Evolutionary conservation across 2,797 vertebrate species (phyloP), one percentile per base, ranked within the genome.

Genomic region (Phrynocephalus vlangalii): DNA sequence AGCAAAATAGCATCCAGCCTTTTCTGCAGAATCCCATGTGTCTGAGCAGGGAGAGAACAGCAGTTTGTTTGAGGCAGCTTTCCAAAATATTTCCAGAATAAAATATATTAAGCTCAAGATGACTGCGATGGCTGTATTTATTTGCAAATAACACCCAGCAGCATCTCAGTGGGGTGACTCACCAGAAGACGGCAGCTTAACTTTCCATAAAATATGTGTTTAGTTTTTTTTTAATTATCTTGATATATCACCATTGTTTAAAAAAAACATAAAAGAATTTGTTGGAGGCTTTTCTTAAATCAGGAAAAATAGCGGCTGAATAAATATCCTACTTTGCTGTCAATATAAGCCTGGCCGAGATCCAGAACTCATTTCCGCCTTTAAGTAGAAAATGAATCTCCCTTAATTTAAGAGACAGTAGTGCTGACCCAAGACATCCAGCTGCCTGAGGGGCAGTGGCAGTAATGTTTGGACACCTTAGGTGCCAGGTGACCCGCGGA

Each of bases 251-350:
- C 68, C 20, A 90, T 93, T 82, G 89, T 87, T 94, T 86, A 56
- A 56, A n/a, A 87, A 77, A 84, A 93, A 88, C 52, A 88, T 88
- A 93, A 82, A 38, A 26, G 83, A 76, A 10, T 15, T 87, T 91
- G 88, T 48, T 86, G 28, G 28, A 72, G 44, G 85, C 86, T 90
- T 87, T 84, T 87, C 0, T 90, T 93, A 86, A 48, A 83, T 72
- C 81, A 83, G 93, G 91, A 73, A 20, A 1, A 50, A 71, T 79
- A 33, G 3, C 22, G 86, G 2, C 56, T 28, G 81, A 90, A 50
- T 48, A 93, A 93, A 91, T 86, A 89, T 79, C 79, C 15, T 86
- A 80, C 73, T 44, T 83, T 50, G 28, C 81, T 50, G 28, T 87
- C 91, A 90, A 93, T 26, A 72, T 2, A 73, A 86, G 82, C 76